phyloP scores from a whole-genome alignment of 2,113 vertebrate genomes.

The Lynx canadensis region DNA sequence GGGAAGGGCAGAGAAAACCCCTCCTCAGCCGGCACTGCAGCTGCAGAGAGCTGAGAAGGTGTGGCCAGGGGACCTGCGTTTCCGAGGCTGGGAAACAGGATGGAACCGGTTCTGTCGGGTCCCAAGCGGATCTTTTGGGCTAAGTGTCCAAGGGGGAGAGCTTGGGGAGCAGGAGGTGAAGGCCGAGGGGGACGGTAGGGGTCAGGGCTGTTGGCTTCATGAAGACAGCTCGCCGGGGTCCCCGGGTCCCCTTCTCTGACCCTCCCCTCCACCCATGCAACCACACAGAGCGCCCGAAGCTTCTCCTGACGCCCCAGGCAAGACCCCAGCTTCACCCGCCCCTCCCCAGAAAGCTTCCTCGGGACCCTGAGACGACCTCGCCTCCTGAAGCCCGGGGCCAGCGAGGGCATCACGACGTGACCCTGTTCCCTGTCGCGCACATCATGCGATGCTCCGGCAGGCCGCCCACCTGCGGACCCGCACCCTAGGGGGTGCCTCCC shows the following conservation, averaged over 20 bases:
- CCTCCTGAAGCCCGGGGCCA: not conserved
- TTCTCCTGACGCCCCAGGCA: not conserved
- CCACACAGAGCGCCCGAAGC: accelerated
- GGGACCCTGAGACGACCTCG: no score
- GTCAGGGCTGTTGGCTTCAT: not conserved
- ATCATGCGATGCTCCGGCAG: not conserved
- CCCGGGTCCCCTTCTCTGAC: not conserved
- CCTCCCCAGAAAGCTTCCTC: not conserved
- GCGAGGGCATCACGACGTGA: not conserved
- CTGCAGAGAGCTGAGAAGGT: not conserved
- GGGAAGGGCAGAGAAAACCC: no score
- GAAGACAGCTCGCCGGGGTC: no score
- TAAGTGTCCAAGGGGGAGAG: not conserved
- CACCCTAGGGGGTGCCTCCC: not conserved
- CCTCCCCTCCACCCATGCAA: not conserved
- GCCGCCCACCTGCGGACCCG: accelerated
- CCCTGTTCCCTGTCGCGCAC: not conserved
- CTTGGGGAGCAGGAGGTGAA: not conserved
- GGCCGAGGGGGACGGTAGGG: not conserved
- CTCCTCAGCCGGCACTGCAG: accelerated
- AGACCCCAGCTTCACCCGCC: not conserved
- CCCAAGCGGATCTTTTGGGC: not conserved
- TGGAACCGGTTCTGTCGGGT: not conserved
- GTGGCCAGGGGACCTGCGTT: not conserved
- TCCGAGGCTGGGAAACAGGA: not conserved